phyloP scores from a whole-genome alignment of 2,888 invertebrate species.

The Neoascia interrupta region DNA sequence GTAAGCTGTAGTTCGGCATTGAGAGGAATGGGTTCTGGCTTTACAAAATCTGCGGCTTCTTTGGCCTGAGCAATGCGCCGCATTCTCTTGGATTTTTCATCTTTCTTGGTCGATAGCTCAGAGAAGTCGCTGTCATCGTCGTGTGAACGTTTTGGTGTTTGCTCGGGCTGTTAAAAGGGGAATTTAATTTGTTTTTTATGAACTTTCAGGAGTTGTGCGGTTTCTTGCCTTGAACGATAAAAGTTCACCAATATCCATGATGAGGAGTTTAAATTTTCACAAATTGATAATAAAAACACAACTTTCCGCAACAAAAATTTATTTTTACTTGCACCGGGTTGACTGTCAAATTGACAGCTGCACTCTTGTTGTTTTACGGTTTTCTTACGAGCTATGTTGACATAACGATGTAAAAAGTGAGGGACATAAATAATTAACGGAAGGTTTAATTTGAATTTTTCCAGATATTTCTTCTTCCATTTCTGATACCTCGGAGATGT shows the following conservation, averaged over 20 bases:
- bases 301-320: slow-evolving; percentile 2
- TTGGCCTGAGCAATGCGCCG: slow-evolving; percentile 82
- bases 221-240: slow-evolving; percentile 82
- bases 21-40: slow-evolving; percentile 79
- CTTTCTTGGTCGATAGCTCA: slow-evolving; percentile 81
- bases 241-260: slow-evolving; percentile 83
- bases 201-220: background rate
- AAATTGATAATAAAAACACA: background rate
- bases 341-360: slow-evolving; percentile 9
- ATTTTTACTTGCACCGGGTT: slow-evolving; percentile 6
- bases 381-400: background rate
- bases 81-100: slow-evolving; percentile 83
- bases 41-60: slow-evolving; percentile 79
- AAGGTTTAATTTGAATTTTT: no score
- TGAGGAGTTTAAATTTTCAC: background rate
- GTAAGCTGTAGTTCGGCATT: slow-evolving; percentile 83
- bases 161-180: slow-evolving; percentile 84
- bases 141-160: slow-evolving; percentile 86
- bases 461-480: no score
- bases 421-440: no score
- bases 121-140: slow-evolving; percentile 83
- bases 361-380: background rate
- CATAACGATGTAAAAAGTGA: no score
- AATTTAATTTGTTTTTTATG: background rate
- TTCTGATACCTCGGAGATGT: no score